Conservation (phyloP, 37 sponge, comb jelly and placozoan species). For the Mnemiopsis leidyi region DNA sequence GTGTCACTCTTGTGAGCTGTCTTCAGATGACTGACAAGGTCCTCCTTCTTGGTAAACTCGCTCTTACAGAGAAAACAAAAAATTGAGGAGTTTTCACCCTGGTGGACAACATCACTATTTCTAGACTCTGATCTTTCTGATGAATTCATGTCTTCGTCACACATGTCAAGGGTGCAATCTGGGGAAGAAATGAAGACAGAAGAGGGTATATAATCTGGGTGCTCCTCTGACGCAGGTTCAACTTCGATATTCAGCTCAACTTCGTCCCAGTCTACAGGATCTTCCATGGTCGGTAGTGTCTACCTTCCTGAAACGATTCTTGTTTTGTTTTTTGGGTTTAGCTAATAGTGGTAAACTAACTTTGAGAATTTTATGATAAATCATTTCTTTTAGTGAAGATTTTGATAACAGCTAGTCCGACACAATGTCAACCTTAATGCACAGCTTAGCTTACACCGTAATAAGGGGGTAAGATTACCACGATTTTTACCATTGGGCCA, state of each 20-base stretch:
- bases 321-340: no score
- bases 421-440: no score
- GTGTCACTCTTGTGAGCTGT: not conserved
- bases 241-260: slow-evolving; percentile 24
- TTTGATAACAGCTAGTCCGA: no score
- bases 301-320: not conserved
- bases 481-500: no score
- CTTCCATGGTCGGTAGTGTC: not conserved
- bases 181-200: not conserved
- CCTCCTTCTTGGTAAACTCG: not conserved
- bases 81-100: not conserved
- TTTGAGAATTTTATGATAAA: no score
- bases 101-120: not conserved
- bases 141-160: no score
- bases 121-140: no score
- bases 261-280: not conserved
- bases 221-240: not conserved
- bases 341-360: no score
- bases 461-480: no score
- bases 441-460: no score
- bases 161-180: no score
- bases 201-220: not conserved
- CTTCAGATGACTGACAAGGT: not conserved
- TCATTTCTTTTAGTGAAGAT: no score
- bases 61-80: not conserved